phyloP scores from a whole-genome alignment of 2,797 vertebrate species.

The Sebastes iracundus region DNA sequence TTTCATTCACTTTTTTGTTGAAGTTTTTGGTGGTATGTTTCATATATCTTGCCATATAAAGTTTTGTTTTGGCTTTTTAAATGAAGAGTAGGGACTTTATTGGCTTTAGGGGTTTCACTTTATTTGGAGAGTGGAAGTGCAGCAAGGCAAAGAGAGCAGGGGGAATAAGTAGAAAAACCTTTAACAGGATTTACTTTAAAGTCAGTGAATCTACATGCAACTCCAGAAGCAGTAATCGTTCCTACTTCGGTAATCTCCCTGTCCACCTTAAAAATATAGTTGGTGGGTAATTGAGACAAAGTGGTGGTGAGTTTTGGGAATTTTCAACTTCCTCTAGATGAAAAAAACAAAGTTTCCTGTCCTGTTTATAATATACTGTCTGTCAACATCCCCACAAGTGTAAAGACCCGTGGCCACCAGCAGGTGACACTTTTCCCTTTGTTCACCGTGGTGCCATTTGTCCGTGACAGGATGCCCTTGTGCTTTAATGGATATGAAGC shows the following conservation, averaged over 20 bases:
- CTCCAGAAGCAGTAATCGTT: neutral
- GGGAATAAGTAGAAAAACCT: neutral
- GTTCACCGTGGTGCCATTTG: conserved; percentile 63
- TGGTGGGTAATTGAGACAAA: neutral
- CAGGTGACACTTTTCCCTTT: conserved; percentile 84
- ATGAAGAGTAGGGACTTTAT: neutral
- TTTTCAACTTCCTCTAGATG: neutral
- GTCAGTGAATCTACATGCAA: neutral
- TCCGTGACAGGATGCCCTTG: conserved; percentile 53
- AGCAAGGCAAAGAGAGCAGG: neutral
- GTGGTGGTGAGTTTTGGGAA: neutral
- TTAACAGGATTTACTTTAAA: neutral
- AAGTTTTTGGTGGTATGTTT: neutral
- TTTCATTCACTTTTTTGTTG: neutral
- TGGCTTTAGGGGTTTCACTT: conserved; percentile 5
- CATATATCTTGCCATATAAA: neutral
- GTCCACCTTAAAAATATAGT: neutral
- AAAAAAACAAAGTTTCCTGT: neutral
- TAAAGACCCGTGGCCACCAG: conserved; percentile 72
- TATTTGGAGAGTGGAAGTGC: conserved; percentile 7
- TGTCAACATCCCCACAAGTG: conserved; percentile 40
- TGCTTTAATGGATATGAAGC: conserved; percentile 53
- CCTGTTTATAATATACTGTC: neutral
- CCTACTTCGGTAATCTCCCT: neutral
- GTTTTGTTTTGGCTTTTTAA: conserved; percentile 2